These are phyloP conservation scores for Diarsia dahlii DNA, from an alignment of 2,888 invertebrate species.

Conservation along the genomic window DNA sequence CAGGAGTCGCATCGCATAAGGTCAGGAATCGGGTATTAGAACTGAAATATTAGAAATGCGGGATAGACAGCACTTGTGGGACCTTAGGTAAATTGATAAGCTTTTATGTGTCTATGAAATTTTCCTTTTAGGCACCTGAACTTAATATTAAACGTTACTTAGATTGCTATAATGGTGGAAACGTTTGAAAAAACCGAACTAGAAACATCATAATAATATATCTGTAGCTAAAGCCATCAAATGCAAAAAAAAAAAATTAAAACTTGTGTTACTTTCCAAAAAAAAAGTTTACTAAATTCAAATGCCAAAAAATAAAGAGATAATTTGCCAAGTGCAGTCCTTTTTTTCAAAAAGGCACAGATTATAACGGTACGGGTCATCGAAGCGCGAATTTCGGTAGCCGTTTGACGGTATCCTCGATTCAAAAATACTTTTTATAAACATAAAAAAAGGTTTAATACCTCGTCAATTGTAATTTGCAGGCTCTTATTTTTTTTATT, in stretches of 20 bases:
- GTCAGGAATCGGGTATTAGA: neutral
- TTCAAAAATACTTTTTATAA: constrained; percentile 52
- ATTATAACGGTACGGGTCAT: constrained; percentile 75
- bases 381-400: constrained; percentile 77
- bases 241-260: neutral
- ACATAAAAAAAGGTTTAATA: constrained; percentile 53
- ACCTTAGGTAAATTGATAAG: neutral
- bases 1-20: neutral
- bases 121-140: neutral
- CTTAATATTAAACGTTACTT: neutral
- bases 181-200: neutral
- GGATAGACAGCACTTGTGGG: neutral
- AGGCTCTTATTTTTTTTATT: constrained; percentile 44
- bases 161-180: neutral
- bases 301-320: constrained; percentile 66
- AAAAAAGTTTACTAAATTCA: constrained; percentile 22
- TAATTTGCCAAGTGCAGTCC: constrained; percentile 60
- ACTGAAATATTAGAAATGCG: constrained; percentile 18
- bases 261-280: constrained; percentile 13
- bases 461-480: constrained; percentile 46
- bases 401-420: constrained; percentile 71
- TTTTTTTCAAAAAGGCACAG: constrained; percentile 75
- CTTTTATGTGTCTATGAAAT: neutral
- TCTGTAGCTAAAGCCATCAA: neutral
- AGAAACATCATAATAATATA: no score